Conservation (phyloP, 2,113 vertebrate species). For the Falco punctatus region DNA sequence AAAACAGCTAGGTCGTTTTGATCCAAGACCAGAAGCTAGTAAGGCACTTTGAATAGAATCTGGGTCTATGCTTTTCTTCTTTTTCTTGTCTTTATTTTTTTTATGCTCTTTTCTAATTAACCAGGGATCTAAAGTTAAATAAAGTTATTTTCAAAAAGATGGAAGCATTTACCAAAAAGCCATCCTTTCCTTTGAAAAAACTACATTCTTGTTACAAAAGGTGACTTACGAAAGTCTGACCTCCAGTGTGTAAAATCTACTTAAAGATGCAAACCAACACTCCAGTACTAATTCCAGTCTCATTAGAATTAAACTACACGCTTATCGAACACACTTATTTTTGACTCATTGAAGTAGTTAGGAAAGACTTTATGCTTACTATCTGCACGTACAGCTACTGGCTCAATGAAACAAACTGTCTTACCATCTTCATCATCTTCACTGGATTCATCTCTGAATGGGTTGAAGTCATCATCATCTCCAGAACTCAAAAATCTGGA, state of each 20-base stretch:
- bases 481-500: slow-evolving; percentile 93
- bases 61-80: slow-evolving; percentile 93
- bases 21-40: slow-evolving; percentile 95
- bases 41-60: slow-evolving; percentile 99
- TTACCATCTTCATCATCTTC: slow-evolving; percentile 94
- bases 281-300: not conserved
- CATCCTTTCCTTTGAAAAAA: not conserved
- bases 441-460: slow-evolving; percentile 94
- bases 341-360: not conserved
- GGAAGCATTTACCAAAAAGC: not conserved
- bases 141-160: not conserved
- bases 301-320: not conserved
- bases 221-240: not conserved
- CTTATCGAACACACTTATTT: not conserved
- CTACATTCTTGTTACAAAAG: not conserved
- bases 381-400: not conserved
- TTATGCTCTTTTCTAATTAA: slow-evolving; percentile 96
- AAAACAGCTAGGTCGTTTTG: slow-evolving; percentile 90
- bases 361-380: not conserved
- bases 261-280: not conserved
- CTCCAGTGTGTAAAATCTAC: not conserved
- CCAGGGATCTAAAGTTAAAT: slow-evolving; percentile 88
- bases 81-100: slow-evolving; percentile 92
- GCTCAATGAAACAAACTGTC: not conserved
- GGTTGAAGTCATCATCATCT: slow-evolving; percentile 95